phyloP scores from a whole-genome alignment of 2,113 vertebrate species.

The Tragelaphus buxtoni region DNA sequence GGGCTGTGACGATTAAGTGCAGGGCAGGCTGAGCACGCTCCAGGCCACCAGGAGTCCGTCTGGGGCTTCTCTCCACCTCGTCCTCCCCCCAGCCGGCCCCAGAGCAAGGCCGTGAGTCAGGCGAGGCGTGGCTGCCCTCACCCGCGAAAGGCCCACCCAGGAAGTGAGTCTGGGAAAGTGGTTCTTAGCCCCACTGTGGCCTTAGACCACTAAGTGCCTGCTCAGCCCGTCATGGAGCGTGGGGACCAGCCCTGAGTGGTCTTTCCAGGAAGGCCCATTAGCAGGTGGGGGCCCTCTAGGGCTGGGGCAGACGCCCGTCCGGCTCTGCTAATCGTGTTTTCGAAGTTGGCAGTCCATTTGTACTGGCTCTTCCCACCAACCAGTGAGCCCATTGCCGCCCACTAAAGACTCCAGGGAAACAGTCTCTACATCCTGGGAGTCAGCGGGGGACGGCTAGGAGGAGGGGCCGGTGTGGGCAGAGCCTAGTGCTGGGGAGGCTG shows the following conservation, averaged over 20 bases:
- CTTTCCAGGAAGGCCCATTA: neutral
- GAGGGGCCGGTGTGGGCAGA: rapidly evolving
- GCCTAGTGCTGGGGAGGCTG: neutral
- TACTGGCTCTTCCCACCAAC: neutral
- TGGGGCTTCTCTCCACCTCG: rapidly evolving
- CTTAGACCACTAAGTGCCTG: rapidly evolving
- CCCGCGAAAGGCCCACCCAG: rapidly evolving
- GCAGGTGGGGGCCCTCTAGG: rapidly evolving
- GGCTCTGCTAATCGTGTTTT: rapidly evolving
- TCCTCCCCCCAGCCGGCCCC: rapidly evolving
- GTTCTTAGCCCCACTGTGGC: rapidly evolving
- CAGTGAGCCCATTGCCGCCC: rapidly evolving
- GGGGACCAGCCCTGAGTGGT: rapidly evolving
- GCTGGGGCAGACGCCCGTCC: rapidly evolving
- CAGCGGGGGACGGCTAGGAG: rapidly evolving
- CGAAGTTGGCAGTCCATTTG: rapidly evolving
- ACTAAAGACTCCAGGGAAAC: neutral
- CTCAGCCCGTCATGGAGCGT: rapidly evolving
- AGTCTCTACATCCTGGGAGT: rapidly evolving
- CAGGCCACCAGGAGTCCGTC: rapidly evolving
- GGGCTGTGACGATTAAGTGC: rapidly evolving
- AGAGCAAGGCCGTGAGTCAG: neutral
- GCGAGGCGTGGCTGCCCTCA: rapidly evolving
- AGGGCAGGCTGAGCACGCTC: rapidly evolving
- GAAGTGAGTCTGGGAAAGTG: rapidly evolving